Conservation (phyloP, 2,113 vertebrate genomes). For the Nothobranchius kuhntae region DNA sequence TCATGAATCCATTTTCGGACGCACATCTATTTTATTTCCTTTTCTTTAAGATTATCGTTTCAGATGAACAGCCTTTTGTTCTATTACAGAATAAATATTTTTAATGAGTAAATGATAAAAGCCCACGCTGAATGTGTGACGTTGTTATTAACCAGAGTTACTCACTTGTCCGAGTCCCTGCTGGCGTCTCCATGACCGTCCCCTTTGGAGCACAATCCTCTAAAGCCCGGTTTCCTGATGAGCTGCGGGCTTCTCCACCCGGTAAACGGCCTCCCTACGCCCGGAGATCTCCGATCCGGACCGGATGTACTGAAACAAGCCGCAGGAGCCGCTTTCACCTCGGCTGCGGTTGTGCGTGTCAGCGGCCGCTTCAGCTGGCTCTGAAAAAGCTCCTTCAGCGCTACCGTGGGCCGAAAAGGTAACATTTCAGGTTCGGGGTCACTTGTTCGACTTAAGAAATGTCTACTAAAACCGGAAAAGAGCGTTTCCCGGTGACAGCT, state of each 20-base stretch:
- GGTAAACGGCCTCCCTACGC: conserved; percentile 14
- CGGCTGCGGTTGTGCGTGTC: conserved; percentile 18
- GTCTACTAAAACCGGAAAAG: background rate
- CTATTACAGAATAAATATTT: background rate
- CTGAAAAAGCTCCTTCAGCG: conserved; percentile 72
- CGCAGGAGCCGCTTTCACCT: conserved; percentile 39
- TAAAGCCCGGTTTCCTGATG: conserved; percentile 2
- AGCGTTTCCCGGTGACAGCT: background rate
- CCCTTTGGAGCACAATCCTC: conserved; percentile 69
- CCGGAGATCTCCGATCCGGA: conserved; percentile 26
- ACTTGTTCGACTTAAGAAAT: background rate
- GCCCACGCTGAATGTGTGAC: no score
- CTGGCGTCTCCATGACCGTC: conserved; percentile 53
- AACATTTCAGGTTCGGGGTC: conserved; percentile 70
- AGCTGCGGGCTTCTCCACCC: conserved; percentile 33
- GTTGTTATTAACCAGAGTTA: conserved; percentile 28
- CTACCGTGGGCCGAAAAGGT: conserved; percentile 72
- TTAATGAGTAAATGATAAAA: no score
- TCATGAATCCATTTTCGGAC: conserved; percentile 24
- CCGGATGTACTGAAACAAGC: conserved; percentile 45
- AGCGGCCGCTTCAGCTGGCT: conserved; percentile 66
- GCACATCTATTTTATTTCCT: rapidly evolving
- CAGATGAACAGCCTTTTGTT: background rate
- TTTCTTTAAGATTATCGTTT: background rate
- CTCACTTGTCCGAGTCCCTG: conserved; percentile 79